phyloP scores from a whole-genome alignment of 2,113 vertebrate species.

The Oreochromis aureus region DNA sequence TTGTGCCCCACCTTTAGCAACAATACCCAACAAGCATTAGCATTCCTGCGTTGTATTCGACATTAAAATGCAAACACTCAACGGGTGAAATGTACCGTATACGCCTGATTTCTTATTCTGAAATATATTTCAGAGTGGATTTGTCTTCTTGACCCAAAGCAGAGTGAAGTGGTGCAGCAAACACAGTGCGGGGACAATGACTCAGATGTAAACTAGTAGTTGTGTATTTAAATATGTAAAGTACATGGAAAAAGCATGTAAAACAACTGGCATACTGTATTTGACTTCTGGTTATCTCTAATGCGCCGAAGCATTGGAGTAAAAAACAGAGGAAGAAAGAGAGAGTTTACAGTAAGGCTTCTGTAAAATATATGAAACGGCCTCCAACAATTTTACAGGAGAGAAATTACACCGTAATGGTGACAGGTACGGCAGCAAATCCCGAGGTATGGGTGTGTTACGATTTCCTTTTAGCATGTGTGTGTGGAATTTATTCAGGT shows the following conservation, averaged over 20 bases:
- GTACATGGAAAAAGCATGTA: conserved; percentile 36
- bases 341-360: not conserved
- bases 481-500: not conserved
- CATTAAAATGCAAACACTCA: not conserved
- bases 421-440: not conserved
- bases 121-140: not conserved
- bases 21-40: not conserved
- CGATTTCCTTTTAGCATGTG: rapidly evolving
- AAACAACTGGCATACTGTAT: not conserved
- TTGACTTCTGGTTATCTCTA: not conserved
- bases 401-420: not conserved
- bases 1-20: not conserved
- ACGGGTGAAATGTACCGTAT: not conserved
- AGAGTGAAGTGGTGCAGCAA: not conserved
- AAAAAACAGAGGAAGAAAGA: not conserved
- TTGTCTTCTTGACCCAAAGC: not conserved
- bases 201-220: conserved; percentile 15
- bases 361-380: not conserved
- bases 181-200: not conserved
- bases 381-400: not conserved
- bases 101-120: not conserved
- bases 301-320: not conserved
- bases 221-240: conserved; percentile 47
- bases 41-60: not conserved
- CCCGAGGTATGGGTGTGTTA: not conserved